phyloP scores from a whole-genome alignment of 92 coral and sea anemone genomes.

The Palythoa caribaeorum region DNA sequence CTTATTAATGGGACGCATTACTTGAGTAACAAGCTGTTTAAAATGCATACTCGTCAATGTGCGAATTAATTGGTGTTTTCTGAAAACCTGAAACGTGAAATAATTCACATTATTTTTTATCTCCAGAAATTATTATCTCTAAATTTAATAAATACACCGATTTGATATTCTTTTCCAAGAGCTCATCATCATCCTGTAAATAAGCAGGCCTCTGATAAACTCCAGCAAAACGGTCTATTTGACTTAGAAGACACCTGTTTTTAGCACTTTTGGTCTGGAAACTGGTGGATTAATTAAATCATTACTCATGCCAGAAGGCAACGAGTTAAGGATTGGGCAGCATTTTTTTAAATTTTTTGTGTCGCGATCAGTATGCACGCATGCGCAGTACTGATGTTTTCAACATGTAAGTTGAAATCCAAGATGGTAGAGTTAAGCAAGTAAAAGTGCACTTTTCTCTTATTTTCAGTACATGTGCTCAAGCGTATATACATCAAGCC shows the following conservation, averaged over 20 bases:
- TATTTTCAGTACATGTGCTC: too few species aligned
- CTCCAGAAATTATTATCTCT: slow-evolving; percentile 58
- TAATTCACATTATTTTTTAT: slow-evolving; percentile 62
- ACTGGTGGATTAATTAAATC: too few species aligned
- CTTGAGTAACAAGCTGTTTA: slow-evolving; percentile 37
- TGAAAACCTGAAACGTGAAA: slow-evolving; percentile 9
- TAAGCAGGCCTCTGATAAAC: slow-evolving; percentile 48
- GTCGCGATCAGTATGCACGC: background rate
- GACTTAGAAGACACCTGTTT: slow-evolving; percentile 37
- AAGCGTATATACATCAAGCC: too few species aligned
- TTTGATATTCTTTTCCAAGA: slow-evolving; percentile 55
- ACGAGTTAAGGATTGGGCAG: too few species aligned
- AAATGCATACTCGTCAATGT: slow-evolving; percentile 6
- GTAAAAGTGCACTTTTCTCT: too few species aligned
- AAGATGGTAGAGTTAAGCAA: too few species aligned
- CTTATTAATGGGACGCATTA: slow-evolving; percentile 49
- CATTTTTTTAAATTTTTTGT: too few species aligned
- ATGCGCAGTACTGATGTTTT: too few species aligned
- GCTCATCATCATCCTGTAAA: slow-evolving; percentile 11
- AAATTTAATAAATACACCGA: slow-evolving; percentile 44
- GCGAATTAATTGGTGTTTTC: slow-evolving; percentile 29
- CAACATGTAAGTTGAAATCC: too few species aligned
- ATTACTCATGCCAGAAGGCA: too few species aligned
- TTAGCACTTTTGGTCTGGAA: too few species aligned
- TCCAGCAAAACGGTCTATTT: background rate